Percentiles rank a stretch among this genome's conserved stretches.
phyloP scores from a whole-genome alignment of 2,113 vertebrate genomes.

The Taurulus bubalis region DNA sequence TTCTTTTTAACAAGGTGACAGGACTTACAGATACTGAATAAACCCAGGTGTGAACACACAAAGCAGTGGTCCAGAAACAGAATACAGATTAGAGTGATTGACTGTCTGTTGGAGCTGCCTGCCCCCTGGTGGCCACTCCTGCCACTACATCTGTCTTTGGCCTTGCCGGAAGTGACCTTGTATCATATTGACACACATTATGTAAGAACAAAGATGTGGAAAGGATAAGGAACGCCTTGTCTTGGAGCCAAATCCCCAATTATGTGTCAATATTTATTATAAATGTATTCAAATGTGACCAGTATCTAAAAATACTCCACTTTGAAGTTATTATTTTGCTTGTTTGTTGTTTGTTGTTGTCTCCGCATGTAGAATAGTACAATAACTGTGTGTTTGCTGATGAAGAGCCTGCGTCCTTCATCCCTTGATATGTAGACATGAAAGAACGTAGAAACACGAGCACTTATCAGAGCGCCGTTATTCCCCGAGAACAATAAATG shows the following conservation, averaged over 20 bases:
- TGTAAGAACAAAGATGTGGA: conserved; percentile 37
- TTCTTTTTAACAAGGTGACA: neutral
- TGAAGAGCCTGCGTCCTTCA: neutral
- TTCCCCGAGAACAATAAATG: neutral
- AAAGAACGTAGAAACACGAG: conserved; percentile 14
- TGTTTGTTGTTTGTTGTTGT: too few relatives aligned
- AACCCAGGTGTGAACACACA: neutral
- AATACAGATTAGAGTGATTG: neutral
- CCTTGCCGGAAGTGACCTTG: conserved; percentile 60
- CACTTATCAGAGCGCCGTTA: conserved; percentile 10
- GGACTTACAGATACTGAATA: neutral
- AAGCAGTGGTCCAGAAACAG: conserved; percentile 11
- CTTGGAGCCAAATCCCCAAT: neutral
- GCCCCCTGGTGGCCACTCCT: conserved; percentile 67
- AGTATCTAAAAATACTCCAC: neutral
- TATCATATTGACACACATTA: conserved; percentile 44
- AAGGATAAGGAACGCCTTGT: neutral
- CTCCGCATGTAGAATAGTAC: neutral
- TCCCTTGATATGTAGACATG: conserved; percentile 8
- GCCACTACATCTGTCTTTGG: conserved; percentile 23
- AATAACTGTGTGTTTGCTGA: neutral
- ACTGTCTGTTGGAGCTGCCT: conserved; percentile 15
- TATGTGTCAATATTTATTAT: neutral
- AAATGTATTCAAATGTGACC: neutral
- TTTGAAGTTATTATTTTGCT: too few relatives aligned